These are phyloP conservation scores for Sarcophaga subvicina DNA, from an alignment of 2,888 invertebrate genomes.

Conservation along the genomic window DNA sequence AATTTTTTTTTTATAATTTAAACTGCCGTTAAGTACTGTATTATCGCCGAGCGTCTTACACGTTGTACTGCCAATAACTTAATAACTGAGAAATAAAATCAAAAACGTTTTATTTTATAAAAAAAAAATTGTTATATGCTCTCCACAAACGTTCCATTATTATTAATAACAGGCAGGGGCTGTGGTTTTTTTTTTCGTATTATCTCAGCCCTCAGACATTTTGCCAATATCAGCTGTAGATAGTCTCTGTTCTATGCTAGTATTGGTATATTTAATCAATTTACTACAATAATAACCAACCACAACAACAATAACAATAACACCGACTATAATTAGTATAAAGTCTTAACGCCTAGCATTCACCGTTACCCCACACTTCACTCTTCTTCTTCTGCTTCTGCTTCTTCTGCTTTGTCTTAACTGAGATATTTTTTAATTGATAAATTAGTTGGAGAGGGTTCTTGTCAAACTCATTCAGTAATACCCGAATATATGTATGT, in stretches of 20 bases:
- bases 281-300: slow-evolving; percentile 27
- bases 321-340: background rate
- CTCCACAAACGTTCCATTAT: slow-evolving; percentile 5
- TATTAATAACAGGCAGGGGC: slow-evolving; percentile 19
- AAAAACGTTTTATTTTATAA: slow-evolving; percentile 46
- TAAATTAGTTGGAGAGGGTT: slow-evolving; percentile 35
- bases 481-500: background rate
- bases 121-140: slow-evolving; percentile 33
- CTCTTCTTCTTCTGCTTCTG: background rate
- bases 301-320: background rate
- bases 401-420: slow-evolving; percentile 3
- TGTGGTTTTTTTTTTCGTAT: slow-evolving; percentile 20
- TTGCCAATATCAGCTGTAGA: slow-evolving; percentile 64
- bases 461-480: slow-evolving; percentile 7
- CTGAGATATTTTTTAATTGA: slow-evolving; percentile 45
- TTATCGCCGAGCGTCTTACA: slow-evolving; percentile 37
- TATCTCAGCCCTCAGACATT: slow-evolving; percentile 64
- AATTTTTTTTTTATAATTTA: background rate
- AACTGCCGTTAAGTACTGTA: slow-evolving; percentile 2
- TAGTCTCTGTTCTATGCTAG: slow-evolving; percentile 32
- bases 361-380: too few relatives aligned
- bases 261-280: slow-evolving; percentile 49
- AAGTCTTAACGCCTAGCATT: too few relatives aligned
- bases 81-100: slow-evolving; percentile 43
- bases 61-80: slow-evolving; percentile 32